These are phyloP conservation scores for Hypsibius dujardini DNA, from an alignment of 1,140 invertebrate genomes.

Conservation along the genomic window DNA sequence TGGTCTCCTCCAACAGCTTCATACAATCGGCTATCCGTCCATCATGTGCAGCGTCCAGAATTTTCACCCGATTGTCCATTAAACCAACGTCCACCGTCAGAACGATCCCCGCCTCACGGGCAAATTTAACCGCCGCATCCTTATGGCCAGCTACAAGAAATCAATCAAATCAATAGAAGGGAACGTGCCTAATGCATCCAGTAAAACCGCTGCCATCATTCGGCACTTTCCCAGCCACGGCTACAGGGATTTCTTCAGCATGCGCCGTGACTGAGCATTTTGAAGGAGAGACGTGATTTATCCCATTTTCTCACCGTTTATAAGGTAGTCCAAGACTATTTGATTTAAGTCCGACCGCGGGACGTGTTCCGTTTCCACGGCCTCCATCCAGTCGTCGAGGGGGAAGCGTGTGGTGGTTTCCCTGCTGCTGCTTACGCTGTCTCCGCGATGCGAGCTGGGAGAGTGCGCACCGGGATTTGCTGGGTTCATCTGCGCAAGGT, in stretches of 20 bases:
- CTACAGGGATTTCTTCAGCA: too few species aligned
- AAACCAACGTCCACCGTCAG: slow-evolving; percentile 69
- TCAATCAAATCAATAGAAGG: slow-evolving; percentile 17
- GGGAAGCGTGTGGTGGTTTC: background rate
- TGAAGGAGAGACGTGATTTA: too few species aligned
- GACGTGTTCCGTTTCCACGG: slow-evolving; percentile 57
- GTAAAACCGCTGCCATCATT: too few species aligned
- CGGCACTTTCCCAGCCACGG: too few species aligned
- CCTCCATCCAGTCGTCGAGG: slow-evolving; percentile 46
- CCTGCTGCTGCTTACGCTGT: too few species aligned
- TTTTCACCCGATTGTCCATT: slow-evolving; percentile 77
- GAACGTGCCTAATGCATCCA: slow-evolving; percentile 21
- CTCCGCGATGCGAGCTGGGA: too few species aligned
- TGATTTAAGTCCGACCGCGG: slow-evolving; percentile 82
- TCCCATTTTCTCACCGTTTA: slow-evolving; percentile 78
- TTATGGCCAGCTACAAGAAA: slow-evolving; percentile 71
- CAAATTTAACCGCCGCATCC: slow-evolving; percentile 90
- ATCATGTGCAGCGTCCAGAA: slow-evolving; percentile 78
- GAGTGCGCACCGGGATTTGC: too few species aligned
- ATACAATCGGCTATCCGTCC: slow-evolving; percentile 84
- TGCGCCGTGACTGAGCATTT: too few species aligned
- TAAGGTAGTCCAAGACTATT: slow-evolving; percentile 94
- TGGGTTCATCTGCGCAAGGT: too few species aligned
- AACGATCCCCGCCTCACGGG: slow-evolving; percentile 72
- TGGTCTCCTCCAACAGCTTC: slow-evolving; percentile 72